phyloP scores from a whole-genome alignment of 1,140 invertebrate species.

The Anadara kagoshimensis region DNA sequence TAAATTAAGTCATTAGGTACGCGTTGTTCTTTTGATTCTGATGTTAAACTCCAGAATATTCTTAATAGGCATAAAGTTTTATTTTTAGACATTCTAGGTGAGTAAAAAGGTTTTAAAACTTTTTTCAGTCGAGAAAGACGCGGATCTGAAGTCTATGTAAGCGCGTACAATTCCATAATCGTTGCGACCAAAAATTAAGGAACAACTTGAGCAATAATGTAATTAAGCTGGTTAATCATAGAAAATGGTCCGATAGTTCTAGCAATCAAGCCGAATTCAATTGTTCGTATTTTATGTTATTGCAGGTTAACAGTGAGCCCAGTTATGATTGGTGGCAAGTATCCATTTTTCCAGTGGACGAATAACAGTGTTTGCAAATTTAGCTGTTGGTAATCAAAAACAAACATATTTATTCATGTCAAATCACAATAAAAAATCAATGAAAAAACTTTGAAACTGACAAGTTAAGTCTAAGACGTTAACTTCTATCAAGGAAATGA shows the following conservation, averaged over 20 bases:
- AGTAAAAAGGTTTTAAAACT: conserved; percentile 22
- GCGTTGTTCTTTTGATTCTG: neutral
- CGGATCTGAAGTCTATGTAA: conserved; percentile 41
- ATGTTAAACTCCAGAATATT: neutral
- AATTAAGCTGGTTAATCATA: conserved; percentile 39
- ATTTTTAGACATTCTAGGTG: neutral
- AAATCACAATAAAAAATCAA: no score
- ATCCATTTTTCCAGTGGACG: conserved; percentile 60
- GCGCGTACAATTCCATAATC: conserved; percentile 69
- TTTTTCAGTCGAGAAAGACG: conserved; percentile 8
- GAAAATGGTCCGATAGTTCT: conserved; percentile 70
- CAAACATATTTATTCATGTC: no score
- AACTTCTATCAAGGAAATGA: no score
- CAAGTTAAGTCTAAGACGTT: no score
- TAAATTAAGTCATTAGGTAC: conserved; percentile 9
- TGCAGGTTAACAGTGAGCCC: conserved; percentile 59
- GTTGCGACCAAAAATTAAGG: conserved; percentile 63
- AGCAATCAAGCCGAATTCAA: conserved; percentile 66
- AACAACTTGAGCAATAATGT: conserved; percentile 39
- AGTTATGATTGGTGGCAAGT: conserved; percentile 25
- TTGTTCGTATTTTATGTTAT: conserved; percentile 70
- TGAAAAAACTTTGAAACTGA: no score
- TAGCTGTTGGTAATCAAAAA: neutral
- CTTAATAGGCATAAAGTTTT: neutral
- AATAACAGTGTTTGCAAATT: conserved; percentile 20